Conservation (phyloP, 2,888 invertebrate species). For the Troides aeacus region DNA sequence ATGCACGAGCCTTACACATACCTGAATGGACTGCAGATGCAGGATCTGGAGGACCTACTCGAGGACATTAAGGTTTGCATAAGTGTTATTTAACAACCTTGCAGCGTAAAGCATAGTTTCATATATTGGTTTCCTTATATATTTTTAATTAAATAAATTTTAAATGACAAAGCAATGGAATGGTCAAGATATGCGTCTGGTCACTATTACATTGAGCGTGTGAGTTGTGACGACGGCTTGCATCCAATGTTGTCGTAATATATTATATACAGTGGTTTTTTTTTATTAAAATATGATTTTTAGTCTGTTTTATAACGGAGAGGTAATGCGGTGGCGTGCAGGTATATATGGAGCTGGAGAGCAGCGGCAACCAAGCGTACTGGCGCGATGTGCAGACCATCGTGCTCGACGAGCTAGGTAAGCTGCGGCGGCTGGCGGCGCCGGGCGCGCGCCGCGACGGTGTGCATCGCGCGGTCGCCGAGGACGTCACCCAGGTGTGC, state of each 20-base stretch:
- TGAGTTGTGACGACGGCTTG: no score
- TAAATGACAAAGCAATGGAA: no score
- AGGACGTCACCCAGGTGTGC: slow-evolving; percentile 86
- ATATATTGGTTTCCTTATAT: no score
- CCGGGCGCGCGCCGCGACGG: slow-evolving; percentile 83
- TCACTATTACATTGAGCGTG: no score
- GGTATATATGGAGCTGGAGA: slow-evolving; percentile 95
- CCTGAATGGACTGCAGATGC: slow-evolving; percentile 92
- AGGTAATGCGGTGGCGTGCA: slow-evolving; percentile 34
- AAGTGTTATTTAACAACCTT: no score
- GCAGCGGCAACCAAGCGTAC: slow-evolving; percentile 92
- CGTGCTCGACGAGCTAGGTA: slow-evolving; percentile 94
- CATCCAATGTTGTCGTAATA: no score
- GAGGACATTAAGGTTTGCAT: slow-evolving; percentile 92
- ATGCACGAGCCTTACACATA: slow-evolving; percentile 99
- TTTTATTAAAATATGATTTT: no score
- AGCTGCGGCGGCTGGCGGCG: slow-evolving; percentile 87
- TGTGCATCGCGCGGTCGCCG: slow-evolving; percentile 94
- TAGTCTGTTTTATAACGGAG: no score
- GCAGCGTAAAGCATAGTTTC: no score
- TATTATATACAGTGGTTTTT: no score
- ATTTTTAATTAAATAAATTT: no score
- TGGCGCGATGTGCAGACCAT: slow-evolving; percentile 98
- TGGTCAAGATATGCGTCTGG: no score
- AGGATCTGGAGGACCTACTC: slow-evolving; percentile 96